Percentiles rank a stretch among this genome's conserved stretches.
These are phyloP conservation scores for Cyrtodaria siliqua DNA, from an alignment of 2,888 invertebrate species.

Conservation along the genomic window DNA sequence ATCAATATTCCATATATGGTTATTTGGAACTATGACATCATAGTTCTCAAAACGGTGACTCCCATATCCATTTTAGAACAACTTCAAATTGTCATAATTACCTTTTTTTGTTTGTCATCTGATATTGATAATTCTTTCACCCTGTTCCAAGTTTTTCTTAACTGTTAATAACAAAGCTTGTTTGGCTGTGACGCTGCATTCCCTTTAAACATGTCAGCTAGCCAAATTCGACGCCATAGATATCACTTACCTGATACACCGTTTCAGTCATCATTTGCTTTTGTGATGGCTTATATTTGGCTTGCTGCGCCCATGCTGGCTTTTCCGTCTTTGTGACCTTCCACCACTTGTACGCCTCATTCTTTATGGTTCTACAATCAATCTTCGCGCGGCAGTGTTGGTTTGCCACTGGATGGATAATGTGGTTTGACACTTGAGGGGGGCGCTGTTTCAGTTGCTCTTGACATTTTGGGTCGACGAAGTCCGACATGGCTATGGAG, in stretches of 20 bases:
- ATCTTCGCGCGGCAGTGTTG: slow-evolving; percentile 42
- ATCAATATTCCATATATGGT: too few species aligned
- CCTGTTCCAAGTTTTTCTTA: too few species aligned
- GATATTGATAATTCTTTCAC: too few species aligned
- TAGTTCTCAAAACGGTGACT: too few species aligned
- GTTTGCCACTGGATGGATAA: slow-evolving; percentile 39
- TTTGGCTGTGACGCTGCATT: too few species aligned
- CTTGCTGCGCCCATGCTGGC: slow-evolving; percentile 64
- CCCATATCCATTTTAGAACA: too few species aligned
- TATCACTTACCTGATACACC: slow-evolving; percentile 57
- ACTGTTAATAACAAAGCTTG: too few species aligned
- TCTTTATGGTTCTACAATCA: slow-evolving; percentile 59
- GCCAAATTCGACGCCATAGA: too few species aligned
- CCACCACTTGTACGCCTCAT: slow-evolving; percentile 57
- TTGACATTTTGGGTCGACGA: slow-evolving; percentile 30
- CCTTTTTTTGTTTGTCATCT: too few species aligned
- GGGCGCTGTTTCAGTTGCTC: slow-evolving; percentile 36
- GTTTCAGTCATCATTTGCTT: slow-evolving; percentile 57
- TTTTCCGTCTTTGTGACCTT: slow-evolving; percentile 44
- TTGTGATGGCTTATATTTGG: slow-evolving; percentile 53
- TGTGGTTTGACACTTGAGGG: slow-evolving; percentile 42
- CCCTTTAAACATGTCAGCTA: too few species aligned
- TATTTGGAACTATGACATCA: too few species aligned
- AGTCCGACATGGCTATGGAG: slow-evolving; percentile 65
- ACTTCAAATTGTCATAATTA: too few species aligned